Percentiles rank a stretch among this genome's conserved stretches.
phyloP scores from a whole-genome alignment of 2,888 invertebrate genomes.

The Corythucha ciliata region DNA sequence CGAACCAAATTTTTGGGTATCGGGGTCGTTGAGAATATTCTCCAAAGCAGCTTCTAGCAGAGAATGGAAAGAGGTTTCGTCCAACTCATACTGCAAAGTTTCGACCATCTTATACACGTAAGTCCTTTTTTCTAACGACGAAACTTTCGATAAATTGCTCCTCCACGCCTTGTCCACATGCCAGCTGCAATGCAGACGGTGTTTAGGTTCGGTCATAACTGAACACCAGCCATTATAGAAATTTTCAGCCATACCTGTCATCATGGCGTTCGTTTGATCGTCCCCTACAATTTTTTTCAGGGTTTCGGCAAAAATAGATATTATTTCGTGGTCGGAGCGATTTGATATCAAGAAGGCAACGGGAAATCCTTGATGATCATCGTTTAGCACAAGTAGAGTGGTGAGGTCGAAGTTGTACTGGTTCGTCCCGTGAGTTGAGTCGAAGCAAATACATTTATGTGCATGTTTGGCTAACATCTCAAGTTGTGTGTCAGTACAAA shows the following conservation, averaged over 20 bases:
- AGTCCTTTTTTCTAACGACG: slow-evolving; percentile 7
- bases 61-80: neutral
- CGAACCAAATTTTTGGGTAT: slow-evolving; percentile 29
- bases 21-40: slow-evolving; percentile 19
- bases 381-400: slow-evolving; percentile 4
- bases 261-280: slow-evolving; percentile 31
- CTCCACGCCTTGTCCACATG: slow-evolving; percentile 34
- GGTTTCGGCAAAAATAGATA: slow-evolving; percentile 1
- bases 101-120: slow-evolving; percentile 13
- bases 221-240: slow-evolving; percentile 34
- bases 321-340: slow-evolving; percentile 2
- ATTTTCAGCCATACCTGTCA: slow-evolving; percentile 34
- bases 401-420: slow-evolving; percentile 7
- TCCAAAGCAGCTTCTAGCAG: slow-evolving; percentile 12
- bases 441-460: slow-evolving; percentile 1
- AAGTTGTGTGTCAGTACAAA: slow-evolving; percentile 8
- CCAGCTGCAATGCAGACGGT: slow-evolving; percentile 34
- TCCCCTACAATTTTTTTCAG: neutral
- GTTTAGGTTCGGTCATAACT: slow-evolving; percentile 28
- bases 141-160: slow-evolving; percentile 32
- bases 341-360: slow-evolving; percentile 14
- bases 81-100: neutral
- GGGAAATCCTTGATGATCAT: slow-evolving; percentile 14
- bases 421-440: slow-evolving; percentile 7
- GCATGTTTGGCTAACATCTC: slow-evolving; percentile 11